phyloP scores from a whole-genome alignment of 1,140 invertebrate genomes.

The Papilio machaon region DNA sequence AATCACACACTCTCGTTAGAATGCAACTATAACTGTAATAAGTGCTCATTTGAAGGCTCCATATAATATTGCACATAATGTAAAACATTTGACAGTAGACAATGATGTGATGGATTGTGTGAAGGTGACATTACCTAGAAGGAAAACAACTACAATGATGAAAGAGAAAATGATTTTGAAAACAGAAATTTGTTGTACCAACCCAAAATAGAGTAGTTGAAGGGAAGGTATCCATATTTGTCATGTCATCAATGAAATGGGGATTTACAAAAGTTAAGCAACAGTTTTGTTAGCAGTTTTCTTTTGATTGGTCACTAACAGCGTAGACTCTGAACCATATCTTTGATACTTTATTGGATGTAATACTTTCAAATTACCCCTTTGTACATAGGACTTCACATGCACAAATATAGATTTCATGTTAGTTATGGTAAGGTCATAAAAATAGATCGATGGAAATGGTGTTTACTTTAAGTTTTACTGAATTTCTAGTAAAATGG shows the following conservation, averaged over 20 bases:
- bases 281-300: not conserved
- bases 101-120: not conserved
- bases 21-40: constrained; percentile 32
- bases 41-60: constrained; percentile 34
- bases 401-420: too few relatives aligned
- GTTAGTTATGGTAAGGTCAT: too few relatives aligned
- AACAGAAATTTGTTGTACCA: not conserved
- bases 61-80: not conserved
- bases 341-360: too few relatives aligned
- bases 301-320: too few relatives aligned
- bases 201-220: not conserved
- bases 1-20: constrained; percentile 45
- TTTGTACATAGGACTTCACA: too few relatives aligned
- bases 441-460: not conserved
- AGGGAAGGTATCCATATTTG: not conserved
- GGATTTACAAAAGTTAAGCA: not conserved
- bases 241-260: not conserved
- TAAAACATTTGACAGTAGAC: not conserved
- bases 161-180: not conserved
- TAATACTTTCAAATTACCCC: too few relatives aligned
- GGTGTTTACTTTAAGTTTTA: not conserved
- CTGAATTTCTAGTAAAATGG: not conserved
- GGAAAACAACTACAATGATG: not conserved
- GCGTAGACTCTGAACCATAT: too few relatives aligned
- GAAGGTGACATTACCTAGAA: not conserved